Base-by-base conservation (phyloP, 2,888 invertebrate species). In the Agapostemon virescens region DNA sequence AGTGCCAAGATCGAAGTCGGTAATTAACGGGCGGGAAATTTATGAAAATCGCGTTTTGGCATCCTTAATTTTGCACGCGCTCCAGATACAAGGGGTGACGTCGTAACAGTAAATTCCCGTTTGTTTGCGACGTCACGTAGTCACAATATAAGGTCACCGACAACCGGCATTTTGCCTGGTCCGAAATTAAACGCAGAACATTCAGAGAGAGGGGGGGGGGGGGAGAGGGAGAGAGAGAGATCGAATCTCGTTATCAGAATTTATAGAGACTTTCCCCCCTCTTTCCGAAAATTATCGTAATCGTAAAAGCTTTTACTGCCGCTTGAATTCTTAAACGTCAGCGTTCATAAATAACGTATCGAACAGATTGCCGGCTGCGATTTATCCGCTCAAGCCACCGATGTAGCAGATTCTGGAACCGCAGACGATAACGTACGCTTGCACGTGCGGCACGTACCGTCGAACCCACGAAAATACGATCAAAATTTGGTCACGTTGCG, bases 401-500 rank as follows among this genome's bases (percentile, higher is more conserved):
- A 70, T 36, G 42, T 23, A 63, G 63, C 76, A 68, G 58, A 73
- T 70, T 68, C 52, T 49, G 13, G 61, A 38, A 81, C 70, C 81
- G 33, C 76, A 61, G 40, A 70, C 81, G 63, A 45, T 76, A 75
- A 75, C 67, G 42, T 76, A 69, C 49, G 42, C 61, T 20, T 9
- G 79, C 81, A 82, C 75, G 72, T 74, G 75, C 52, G 20, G 40
- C 79, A 81, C 71, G 55, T 75, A 75, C 52, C 55, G 33, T 61
- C 67, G 26, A 69, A 58, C 68, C 23, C 58, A 33, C 30, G 49
- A 69, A 81, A 75, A 74, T 81, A 74, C 61, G 55, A 52, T 69
- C 69, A 49, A 30, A 81, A 75, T 72, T 74, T 58, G 68, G 69
- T 79, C 81, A 80, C 80, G 79, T 81, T 71, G 55, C 69, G 5